Conservation (phyloP, 2,113 vertebrate genomes). For the Otocyon megalotis region DNA sequence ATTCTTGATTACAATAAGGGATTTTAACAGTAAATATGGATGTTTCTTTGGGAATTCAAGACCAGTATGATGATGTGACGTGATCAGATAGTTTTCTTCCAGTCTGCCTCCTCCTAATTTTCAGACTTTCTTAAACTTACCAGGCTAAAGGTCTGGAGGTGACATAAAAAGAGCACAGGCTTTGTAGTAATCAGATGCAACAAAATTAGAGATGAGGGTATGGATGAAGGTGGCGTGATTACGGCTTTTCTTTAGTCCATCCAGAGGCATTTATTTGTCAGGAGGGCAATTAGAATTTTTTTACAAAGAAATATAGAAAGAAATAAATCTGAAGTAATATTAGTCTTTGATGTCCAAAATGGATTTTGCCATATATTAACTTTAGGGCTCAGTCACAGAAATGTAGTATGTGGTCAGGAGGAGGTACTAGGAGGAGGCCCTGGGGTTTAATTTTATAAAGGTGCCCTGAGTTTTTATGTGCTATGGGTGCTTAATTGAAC, state of each 20-base stretch:
- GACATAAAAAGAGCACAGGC: not conserved
- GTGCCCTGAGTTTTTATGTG: not conserved
- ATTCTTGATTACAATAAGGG: not conserved
- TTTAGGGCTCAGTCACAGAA: slow-evolving; percentile 19
- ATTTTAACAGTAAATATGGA: not conserved
- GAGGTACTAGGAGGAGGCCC: not conserved
- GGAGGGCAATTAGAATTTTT: not conserved
- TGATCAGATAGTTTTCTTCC: slow-evolving; percentile 6
- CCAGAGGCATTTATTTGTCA: not conserved
- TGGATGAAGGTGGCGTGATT: not conserved
- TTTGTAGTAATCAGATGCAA: not conserved
- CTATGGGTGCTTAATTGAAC: not conserved
- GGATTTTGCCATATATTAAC: not conserved
- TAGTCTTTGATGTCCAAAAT: not conserved
- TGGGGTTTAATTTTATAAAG: not conserved
- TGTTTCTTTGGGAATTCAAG: slow-evolving; percentile 16
- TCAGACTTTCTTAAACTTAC: not conserved
- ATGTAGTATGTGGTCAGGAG: not conserved
- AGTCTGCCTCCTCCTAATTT: not conserved
- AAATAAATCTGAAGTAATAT: not conserved
- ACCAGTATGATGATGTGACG: not conserved
- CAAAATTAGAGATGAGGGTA: not conserved
- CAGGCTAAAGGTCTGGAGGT: not conserved
- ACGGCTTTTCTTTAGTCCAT: not conserved
- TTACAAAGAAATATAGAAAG: not conserved